These are phyloP conservation scores for Eunapius fragilis DNA, from an alignment of 37 sponge, comb jelly and placozoan species.

Conservation along the genomic window DNA sequence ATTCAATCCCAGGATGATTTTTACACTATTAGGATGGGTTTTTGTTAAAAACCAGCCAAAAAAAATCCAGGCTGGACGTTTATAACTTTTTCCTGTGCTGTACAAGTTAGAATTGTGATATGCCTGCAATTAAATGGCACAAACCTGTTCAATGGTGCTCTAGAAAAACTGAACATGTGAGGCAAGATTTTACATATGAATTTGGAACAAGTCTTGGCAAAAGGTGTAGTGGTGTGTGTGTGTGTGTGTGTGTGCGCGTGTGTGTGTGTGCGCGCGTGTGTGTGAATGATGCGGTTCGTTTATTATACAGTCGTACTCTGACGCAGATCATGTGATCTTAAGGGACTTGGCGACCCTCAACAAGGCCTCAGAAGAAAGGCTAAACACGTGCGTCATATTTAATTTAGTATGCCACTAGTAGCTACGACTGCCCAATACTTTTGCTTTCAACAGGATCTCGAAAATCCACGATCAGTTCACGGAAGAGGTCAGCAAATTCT, in stretches of 20 bases:
- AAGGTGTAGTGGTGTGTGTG: background rate
- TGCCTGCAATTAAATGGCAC: no score
- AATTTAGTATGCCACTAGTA: no score
- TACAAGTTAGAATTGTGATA: no score
- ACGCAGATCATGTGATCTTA: constrained; percentile 36
- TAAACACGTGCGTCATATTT: constrained; percentile 21
- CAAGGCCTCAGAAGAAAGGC: constrained; percentile 40
- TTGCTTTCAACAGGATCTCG: constrained; percentile 10
- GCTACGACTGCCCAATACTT: background rate
- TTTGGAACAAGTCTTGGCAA: no score
- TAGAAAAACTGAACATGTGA: no score
- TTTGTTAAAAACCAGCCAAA: no score
- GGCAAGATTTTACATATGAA: no score
- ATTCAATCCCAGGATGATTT: no score
- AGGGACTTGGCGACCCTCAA: constrained; percentile 35
- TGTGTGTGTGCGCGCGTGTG: background rate
- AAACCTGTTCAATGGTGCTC: no score
- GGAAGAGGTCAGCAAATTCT: constrained; percentile 20
- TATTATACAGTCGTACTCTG: constrained; percentile 11
- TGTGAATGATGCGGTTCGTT: background rate
- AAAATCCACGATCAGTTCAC: constrained; percentile 32
- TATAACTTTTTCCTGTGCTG: no score
- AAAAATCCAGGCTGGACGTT: no score
- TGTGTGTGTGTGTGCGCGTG: background rate
- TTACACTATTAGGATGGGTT: no score